phyloP scores from a whole-genome alignment of 2,888 invertebrate genomes.

The Dryococelus australis region DNA sequence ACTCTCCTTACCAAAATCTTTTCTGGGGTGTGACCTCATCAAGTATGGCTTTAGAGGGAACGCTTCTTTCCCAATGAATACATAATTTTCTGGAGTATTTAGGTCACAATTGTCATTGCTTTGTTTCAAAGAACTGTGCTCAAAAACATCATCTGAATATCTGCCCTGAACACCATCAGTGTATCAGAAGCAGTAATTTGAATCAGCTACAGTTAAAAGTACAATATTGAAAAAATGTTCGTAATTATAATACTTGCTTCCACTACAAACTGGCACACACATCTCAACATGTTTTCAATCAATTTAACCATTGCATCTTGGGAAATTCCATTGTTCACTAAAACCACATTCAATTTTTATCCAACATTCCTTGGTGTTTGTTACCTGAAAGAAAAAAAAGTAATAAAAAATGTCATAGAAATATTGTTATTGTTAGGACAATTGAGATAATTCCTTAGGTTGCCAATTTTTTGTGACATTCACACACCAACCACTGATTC shows the following conservation, averaged over 20 bases:
- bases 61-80: constrained; percentile 36
- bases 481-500: no score
- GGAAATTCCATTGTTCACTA: constrained; percentile 29
- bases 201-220: not conserved
- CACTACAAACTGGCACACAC: constrained; percentile 22
- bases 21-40: constrained; percentile 31
- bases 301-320: not conserved
- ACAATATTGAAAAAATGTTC: constrained; percentile 22
- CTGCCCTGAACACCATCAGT: constrained; percentile 32
- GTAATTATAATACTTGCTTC: constrained; percentile 33
- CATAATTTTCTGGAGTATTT: not conserved
- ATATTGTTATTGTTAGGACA: no score
- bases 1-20: not conserved
- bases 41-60: constrained; percentile 29
- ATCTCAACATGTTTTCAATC: constrained; percentile 13
- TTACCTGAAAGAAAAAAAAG: not conserved
- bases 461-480: no score
- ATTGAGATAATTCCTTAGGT: no score
- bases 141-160: constrained; percentile 35
- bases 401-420: not conserved
- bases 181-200: no score
- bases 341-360: not conserved
- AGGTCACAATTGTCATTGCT: not conserved
- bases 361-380: not conserved
- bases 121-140: constrained; percentile 2